A percentile compares a stretch with the other conserved stretches of the same genome.
Conservation (phyloP, 2,888 invertebrate genomes). For the Netelia inedita region DNA sequence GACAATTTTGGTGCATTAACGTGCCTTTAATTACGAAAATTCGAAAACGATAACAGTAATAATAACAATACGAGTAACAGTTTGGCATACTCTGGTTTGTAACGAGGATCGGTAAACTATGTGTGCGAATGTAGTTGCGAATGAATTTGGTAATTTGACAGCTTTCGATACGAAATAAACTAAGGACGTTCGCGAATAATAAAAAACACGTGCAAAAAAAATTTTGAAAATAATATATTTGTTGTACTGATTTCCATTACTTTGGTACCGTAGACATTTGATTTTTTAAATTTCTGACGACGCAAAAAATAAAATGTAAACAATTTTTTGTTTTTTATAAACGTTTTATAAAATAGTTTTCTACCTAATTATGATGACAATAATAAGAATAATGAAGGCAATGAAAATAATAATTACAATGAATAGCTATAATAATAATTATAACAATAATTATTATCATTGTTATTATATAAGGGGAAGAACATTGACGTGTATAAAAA, state of each 20-base stretch:
- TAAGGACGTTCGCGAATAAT: not conserved
- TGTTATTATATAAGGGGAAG: not conserved
- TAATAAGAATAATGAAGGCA: not conserved
- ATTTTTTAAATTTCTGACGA: not conserved
- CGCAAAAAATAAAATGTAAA: too few relatives aligned
- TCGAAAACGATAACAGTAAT: constrained; percentile 11
- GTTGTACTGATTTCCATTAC: not conserved
- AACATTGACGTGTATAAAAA: not conserved
- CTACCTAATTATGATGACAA: not conserved
- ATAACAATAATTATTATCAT: not conserved
- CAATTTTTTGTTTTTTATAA: too few relatives aligned
- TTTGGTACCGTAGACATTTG: not conserved
- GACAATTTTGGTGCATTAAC: constrained; percentile 23
- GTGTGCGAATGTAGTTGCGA: constrained; percentile 34
- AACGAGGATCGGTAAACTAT: not conserved
- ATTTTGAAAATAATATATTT: not conserved
- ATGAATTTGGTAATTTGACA: not conserved
- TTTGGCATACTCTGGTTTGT: constrained; percentile 23
- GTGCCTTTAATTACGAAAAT: constrained; percentile 8
- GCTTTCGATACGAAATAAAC: constrained; percentile 3
- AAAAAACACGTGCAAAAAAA: not conserved
- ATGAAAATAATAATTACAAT: not conserved
- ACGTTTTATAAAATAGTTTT: not conserved
- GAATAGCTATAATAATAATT: too few relatives aligned
- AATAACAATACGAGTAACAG: constrained; percentile 21